Conservation (phyloP, 2,797 vertebrate species). For the Pempheris klunzingeri region DNA sequence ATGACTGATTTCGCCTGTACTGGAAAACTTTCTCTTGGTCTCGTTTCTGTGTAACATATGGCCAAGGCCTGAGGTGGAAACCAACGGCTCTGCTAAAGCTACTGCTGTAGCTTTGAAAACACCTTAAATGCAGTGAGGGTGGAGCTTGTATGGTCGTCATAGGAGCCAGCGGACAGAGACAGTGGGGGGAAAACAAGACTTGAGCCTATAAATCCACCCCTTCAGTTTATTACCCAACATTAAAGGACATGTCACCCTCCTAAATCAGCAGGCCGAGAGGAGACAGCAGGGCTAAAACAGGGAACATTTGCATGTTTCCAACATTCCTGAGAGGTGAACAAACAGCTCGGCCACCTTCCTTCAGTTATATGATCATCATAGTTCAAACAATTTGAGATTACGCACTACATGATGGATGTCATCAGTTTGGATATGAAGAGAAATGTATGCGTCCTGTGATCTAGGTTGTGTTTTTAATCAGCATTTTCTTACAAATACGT, state of each 20-base stretch:
- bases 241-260: constrained; percentile 80
- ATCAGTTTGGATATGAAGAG: constrained; percentile 2
- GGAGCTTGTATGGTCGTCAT: constrained; percentile 57
- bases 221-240: constrained; percentile 79
- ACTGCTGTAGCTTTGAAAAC: constrained; percentile 36
- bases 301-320: constrained; percentile 77
- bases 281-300: constrained; percentile 75
- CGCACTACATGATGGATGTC: constrained; percentile 43
- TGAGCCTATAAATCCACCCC: constrained; percentile 75
- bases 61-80: background rate
- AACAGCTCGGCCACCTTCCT: constrained; percentile 61
- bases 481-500: constrained; percentile 25
- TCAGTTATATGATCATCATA: constrained; percentile 50
- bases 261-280: constrained; percentile 75
- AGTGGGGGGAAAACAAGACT: constrained; percentile 60
- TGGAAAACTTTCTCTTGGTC: background rate
- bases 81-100: background rate
- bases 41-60: background rate
- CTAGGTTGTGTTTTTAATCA: constrained; percentile 24
- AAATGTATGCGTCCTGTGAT: constrained; percentile 14
- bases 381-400: constrained; percentile 56
- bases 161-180: constrained; percentile 62
- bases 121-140: constrained; percentile 47
- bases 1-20: background rate
- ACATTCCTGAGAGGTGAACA: constrained; percentile 80